Evolutionary conservation across 2,888 invertebrate species (phyloP).

Genomic region (Napeogenes inachia): DNA sequence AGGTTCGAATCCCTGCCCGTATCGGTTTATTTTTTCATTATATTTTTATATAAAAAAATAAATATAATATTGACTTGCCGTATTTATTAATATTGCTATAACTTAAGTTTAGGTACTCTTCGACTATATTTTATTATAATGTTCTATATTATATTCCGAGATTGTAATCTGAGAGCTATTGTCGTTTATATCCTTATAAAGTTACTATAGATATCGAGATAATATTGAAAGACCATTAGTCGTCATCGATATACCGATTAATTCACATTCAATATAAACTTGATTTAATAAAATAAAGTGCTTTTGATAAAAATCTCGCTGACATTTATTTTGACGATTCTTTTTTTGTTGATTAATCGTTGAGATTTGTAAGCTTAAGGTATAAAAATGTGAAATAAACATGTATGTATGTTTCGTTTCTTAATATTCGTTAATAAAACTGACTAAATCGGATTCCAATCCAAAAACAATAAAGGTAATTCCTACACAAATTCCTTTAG

Average conservation of each 20-base stretch:
- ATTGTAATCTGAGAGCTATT: conserved; percentile 6
- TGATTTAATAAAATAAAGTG: conserved; percentile 12
- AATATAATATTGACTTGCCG: too few species aligned
- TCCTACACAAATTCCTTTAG: too few species aligned
- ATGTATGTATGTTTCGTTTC: too few species aligned
- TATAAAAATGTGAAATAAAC: background rate
- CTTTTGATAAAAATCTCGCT: background rate
- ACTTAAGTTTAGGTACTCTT: background rate
- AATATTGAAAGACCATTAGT: conserved; percentile 10
- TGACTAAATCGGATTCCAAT: too few species aligned
- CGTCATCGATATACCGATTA: conserved; percentile 10
- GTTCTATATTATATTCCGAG: background rate
- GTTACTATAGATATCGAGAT: conserved; percentile 1
- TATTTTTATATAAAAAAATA: too few species aligned
- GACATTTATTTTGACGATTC: background rate
- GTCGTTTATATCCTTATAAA: conserved; percentile 6
- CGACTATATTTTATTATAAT: conserved; percentile 1
- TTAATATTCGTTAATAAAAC: too few species aligned
- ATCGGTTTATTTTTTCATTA: too few species aligned
- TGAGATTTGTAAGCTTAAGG: background rate
- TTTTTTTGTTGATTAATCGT: conserved; percentile 1
- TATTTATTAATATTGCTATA: background rate
- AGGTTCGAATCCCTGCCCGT: too few species aligned
- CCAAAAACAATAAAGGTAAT: too few species aligned
- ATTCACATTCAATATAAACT: conserved; percentile 6